Percentiles rank a stretch among this genome's conserved stretches.
phyloP scores from a whole-genome alignment of 1,140 invertebrate genomes.

The Calliphora vicina region DNA sequence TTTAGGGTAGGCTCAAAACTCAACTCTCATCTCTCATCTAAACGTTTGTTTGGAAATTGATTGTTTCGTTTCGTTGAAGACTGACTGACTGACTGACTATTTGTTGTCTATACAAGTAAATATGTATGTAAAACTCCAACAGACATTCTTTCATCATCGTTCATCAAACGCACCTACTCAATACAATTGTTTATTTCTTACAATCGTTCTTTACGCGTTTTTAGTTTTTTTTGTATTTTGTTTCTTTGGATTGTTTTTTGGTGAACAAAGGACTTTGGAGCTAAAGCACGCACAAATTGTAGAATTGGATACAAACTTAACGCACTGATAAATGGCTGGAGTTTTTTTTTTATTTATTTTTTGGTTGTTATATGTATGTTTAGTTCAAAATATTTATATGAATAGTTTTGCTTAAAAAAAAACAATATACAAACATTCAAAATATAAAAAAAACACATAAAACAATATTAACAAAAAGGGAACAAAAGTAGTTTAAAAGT shows the following conservation, averaged over 20 bases:
- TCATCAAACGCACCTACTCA: conserved; percentile 15
- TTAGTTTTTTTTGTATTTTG: not conserved
- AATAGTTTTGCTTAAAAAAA: not conserved
- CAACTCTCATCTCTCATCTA: not conserved
- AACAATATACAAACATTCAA: not conserved
- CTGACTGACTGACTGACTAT: not conserved
- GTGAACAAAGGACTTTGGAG: conserved; percentile 11
- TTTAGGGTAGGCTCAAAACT: not conserved
- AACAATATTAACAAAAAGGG: too few species aligned
- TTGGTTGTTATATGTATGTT: too few species aligned
- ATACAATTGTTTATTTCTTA: not conserved
- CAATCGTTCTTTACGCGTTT: not conserved
- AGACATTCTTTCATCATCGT: not conserved
- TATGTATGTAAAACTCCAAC: not conserved
- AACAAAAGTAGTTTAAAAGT: too few species aligned
- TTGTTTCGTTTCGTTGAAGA: not conserved
- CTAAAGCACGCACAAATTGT: conserved; percentile 1
- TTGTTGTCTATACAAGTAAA: too few species aligned
- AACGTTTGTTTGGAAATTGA: not conserved
- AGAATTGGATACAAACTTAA: conserved; percentile 5
- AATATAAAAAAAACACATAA: too few species aligned
- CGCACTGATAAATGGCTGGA: not conserved
- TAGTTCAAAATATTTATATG: not conserved
- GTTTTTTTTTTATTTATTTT: not conserved
- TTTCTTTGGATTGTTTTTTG: too few species aligned